A percentile compares a stretch with the other conserved stretches of the same genome.
Evolutionary conservation across 2,113 vertebrate genomes (phyloP).

Genomic region (Chloebia gouldiae): DNA sequence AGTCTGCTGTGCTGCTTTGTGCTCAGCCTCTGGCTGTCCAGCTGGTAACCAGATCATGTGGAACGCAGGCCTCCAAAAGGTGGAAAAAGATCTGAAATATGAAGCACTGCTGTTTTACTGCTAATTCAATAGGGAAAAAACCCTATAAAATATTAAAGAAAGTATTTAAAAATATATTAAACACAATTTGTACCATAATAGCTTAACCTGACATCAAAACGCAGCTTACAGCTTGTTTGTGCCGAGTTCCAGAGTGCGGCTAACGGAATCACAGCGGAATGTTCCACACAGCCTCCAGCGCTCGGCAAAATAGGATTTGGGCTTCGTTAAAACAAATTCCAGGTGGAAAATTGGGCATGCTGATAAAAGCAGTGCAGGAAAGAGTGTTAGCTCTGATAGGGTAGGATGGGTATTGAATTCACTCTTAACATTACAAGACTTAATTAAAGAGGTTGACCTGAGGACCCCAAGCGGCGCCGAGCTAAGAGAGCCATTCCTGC

Average conservation of each 20-base stretch:
- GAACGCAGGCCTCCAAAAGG: constrained; percentile 42
- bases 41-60: constrained; percentile 63
- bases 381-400: constrained; percentile 62
- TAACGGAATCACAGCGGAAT: constrained; percentile 12
- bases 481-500: constrained; percentile 29
- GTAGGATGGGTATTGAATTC: constrained; percentile 62
- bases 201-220: constrained; percentile 66
- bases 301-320: constrained; percentile 54
- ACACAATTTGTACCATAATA: constrained; percentile 74
- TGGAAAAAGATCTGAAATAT: constrained; percentile 61
- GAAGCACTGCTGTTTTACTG: constrained; percentile 64
- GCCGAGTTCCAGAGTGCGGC: neutral
- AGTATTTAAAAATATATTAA: constrained; percentile 77
- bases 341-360: constrained; percentile 65
- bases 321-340: constrained; percentile 67
- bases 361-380: constrained; percentile 63
- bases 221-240: constrained; percentile 57
- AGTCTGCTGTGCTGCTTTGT: constrained; percentile 40
- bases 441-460: constrained; percentile 71
- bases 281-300: constrained; percentile 50
- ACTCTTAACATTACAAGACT: constrained; percentile 59
- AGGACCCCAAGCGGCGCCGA: constrained; percentile 48
- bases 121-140: constrained; percentile 63
- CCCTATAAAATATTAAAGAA: constrained; percentile 74
- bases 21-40: constrained; percentile 60